phyloP scores from a whole-genome alignment of 2,113 vertebrate species.

The Coptodon rendalli region DNA sequence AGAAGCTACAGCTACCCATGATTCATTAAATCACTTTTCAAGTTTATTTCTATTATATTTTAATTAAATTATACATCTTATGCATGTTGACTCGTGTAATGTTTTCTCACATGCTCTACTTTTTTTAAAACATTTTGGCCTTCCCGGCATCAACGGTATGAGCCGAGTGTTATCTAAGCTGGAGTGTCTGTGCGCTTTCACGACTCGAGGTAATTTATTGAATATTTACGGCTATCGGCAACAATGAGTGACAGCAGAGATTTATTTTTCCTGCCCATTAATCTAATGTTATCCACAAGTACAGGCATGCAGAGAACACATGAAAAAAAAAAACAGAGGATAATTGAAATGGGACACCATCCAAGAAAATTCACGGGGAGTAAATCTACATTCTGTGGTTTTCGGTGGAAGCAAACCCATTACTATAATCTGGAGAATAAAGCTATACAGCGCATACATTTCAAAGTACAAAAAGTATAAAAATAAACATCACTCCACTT shows the following conservation, averaged over 20 bases:
- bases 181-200: neutral
- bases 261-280: neutral
- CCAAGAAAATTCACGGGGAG: neutral
- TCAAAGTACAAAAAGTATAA: conserved; percentile 5
- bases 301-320: neutral
- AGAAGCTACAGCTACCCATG: neutral
- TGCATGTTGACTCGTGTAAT: neutral
- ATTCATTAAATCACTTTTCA: neutral
- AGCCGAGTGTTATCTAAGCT: neutral
- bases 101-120: neutral
- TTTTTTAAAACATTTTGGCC: neutral
- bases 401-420: neutral
- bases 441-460: neutral
- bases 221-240: neutral
- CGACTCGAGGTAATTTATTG: neutral
- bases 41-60: neutral
- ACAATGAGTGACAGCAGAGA: neutral
- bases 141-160: neutral
- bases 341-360: neutral
- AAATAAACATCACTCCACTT: neutral
- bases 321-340: neutral
- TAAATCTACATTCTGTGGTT: neutral
- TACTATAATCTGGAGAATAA: neutral
- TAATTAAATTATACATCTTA: neutral
- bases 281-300: neutral